Percentiles rank a stretch among this genome's conserved stretches.
Conservation (phyloP, 2,797 vertebrate species). For the Notolepis coatsorum region DNA sequence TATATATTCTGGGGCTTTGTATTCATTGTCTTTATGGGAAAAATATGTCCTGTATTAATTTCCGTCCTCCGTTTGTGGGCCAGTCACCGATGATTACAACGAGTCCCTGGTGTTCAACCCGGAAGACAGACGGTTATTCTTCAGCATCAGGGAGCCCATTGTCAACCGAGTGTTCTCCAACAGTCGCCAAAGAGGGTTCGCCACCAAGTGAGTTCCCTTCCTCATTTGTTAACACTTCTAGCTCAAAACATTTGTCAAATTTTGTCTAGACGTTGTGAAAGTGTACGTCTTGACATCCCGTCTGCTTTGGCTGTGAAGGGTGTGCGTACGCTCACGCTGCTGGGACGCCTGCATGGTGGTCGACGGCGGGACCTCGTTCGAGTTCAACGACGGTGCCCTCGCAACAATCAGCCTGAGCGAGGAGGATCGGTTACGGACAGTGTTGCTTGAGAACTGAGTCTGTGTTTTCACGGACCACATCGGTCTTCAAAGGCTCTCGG, state of each 20-base stretch:
- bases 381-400: constrained; percentile 98
- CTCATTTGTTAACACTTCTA: no score
- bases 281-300: neutral
- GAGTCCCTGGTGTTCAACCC: constrained; percentile 92
- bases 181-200: constrained; percentile 92
- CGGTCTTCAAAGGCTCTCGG: neutral
- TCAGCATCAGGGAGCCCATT: constrained; percentile 96
- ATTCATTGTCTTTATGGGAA: no score
- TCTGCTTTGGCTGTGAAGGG: constrained; percentile 71
- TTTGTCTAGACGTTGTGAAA: neutral
- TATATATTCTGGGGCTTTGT: no score
- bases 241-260: neutral
- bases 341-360: constrained; percentile 99
- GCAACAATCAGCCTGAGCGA: constrained; percentile 89
- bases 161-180: constrained; percentile 95
- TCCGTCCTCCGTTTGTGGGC: neutral
- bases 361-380: constrained; percentile 95
- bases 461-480: neutral
- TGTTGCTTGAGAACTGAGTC: constrained; percentile 83
- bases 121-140: constrained; percentile 91
- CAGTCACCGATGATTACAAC: constrained; percentile 94
- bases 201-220: constrained; percentile 86
- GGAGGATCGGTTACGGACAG: constrained; percentile 91
- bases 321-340: constrained; percentile 93
- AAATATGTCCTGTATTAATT: no score